phyloP scores from a whole-genome alignment of 2,113 vertebrate species.

The Cercopithecus mona region DNA sequence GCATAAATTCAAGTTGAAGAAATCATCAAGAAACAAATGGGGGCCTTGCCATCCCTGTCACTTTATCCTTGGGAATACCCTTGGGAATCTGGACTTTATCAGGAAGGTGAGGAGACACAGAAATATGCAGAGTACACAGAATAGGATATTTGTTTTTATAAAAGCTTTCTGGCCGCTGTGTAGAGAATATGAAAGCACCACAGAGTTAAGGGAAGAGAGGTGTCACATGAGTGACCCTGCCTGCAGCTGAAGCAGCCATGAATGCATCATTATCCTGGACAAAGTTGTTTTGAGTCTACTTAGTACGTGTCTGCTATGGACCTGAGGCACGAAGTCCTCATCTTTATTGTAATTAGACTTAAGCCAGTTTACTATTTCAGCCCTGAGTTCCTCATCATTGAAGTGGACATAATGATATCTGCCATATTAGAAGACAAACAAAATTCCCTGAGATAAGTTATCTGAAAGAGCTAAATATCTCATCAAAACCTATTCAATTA shows the following conservation, averaged over 20 bases:
- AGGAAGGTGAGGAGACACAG: neutral
- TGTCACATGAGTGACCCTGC: neutral
- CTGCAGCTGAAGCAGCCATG: neutral
- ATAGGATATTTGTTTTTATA: neutral
- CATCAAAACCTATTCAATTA: neutral
- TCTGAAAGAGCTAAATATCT: neutral
- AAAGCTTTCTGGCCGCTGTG: neutral
- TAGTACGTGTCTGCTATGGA: neutral
- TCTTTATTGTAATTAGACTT: neutral
- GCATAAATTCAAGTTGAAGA: neutral
- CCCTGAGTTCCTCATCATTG: neutral
- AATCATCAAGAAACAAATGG: neutral
- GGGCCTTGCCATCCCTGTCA: neutral
- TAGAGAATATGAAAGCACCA: neutral
- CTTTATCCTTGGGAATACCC: neutral
- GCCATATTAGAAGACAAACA: neutral
- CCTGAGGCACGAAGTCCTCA: neutral
- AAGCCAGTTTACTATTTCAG: neutral
- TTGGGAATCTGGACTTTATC: neutral
- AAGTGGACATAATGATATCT: neutral
- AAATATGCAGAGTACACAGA: neutral
- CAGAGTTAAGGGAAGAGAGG: neutral
- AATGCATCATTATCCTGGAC: neutral
- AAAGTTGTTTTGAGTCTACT: neutral
- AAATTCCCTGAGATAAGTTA: neutral